These are phyloP conservation scores for Danionella dracula DNA, from an alignment of 2,797 vertebrate species.

Conservation along the genomic window DNA sequence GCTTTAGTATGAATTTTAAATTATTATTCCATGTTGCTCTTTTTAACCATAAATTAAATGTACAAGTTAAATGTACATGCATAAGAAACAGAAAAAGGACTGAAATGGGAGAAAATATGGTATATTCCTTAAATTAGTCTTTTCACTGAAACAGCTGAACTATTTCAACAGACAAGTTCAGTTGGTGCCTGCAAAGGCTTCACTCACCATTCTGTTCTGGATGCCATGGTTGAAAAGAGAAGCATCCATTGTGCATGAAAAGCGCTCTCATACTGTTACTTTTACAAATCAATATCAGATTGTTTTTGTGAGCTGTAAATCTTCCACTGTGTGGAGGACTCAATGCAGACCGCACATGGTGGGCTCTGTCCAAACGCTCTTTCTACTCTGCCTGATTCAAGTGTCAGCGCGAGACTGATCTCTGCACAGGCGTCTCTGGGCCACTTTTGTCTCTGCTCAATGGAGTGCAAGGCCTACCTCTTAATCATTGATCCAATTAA, in stretches of 20 bases:
- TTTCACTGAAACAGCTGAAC: constrained; percentile 10
- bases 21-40: no score
- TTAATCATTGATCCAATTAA: constrained; percentile 78
- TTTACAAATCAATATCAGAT: constrained; percentile 41
- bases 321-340: constrained; percentile 10
- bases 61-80: no score
- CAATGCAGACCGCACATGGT: constrained; percentile 35
- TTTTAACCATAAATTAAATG: no score
- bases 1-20: no score
- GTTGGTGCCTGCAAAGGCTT: not conserved
- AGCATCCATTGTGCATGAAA: not conserved
- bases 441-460: constrained; percentile 62
- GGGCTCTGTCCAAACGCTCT: not conserved
- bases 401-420: constrained; percentile 61
- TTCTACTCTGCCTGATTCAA: constrained; percentile 46
- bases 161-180: constrained; percentile 13
- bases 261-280: constrained; percentile 39
- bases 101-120: not conserved
- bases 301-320: constrained; percentile 33
- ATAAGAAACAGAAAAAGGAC: no score
- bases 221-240: constrained; percentile 19
- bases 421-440: constrained; percentile 51
- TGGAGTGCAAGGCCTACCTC: constrained; percentile 61
- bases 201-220: not conserved
- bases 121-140: constrained; percentile 4